phyloP scores from a whole-genome alignment of 1,140 invertebrate species.

The Tachypleus tridentatus region DNA sequence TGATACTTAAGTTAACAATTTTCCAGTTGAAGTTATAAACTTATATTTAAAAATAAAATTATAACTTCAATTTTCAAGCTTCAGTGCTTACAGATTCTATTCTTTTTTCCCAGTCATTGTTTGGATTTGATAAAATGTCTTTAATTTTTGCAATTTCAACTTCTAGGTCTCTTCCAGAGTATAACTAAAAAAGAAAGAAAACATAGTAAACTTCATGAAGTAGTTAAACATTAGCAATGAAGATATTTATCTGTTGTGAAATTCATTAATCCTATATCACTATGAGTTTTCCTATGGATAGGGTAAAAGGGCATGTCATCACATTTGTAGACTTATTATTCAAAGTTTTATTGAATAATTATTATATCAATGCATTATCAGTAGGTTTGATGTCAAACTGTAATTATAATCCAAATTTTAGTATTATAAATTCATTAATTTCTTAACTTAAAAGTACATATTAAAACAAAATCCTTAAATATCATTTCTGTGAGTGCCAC shows the following conservation, averaged over 20 bases:
- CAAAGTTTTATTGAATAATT: too few relatives aligned
- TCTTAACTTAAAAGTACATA: too few relatives aligned
- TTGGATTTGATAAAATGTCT: constrained; percentile 60
- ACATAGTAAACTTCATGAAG: constrained; percentile 3
- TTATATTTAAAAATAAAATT: constrained; percentile 4
- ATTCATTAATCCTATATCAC: neutral
- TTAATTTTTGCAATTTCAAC: constrained; percentile 64
- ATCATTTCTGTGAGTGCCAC: too few relatives aligned
- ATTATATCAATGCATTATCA: too few relatives aligned
- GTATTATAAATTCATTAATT: too few relatives aligned
- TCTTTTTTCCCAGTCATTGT: constrained; percentile 84
- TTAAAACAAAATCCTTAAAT: too few relatives aligned
- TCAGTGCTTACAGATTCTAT: constrained; percentile 59
- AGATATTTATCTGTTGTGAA: neutral
- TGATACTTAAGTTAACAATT: too few relatives aligned
- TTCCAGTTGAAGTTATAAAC: neutral
- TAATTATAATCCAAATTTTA: too few relatives aligned
- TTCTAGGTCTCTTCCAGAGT: constrained; percentile 67
- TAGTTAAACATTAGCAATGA: neutral
- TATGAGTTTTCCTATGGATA: neutral
- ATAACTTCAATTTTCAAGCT: constrained; percentile 6
- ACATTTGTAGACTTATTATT: too few relatives aligned
- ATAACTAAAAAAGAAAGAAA: constrained; percentile 42
- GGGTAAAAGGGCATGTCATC: too few relatives aligned
- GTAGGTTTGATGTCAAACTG: too few relatives aligned